Conservation (phyloP, 2,797 vertebrate species). For the Rhynchotus rufescens region DNA sequence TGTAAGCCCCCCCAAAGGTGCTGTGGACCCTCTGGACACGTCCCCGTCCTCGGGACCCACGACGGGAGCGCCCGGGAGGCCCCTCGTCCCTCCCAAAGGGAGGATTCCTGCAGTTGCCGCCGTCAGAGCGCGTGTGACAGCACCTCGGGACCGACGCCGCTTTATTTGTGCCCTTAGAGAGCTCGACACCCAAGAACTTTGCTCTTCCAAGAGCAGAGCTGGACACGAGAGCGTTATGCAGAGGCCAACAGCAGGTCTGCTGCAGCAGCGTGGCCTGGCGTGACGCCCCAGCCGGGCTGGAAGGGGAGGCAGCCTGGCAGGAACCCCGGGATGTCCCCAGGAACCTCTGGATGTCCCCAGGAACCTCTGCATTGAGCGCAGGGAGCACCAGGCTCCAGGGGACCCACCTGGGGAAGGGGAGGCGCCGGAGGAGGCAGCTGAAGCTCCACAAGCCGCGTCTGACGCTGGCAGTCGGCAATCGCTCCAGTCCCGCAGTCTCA, state of each 20-base stretch:
- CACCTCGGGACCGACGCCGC: neutral
- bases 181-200: neutral
- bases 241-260: neutral
- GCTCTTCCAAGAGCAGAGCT: neutral
- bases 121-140: neutral
- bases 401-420: neutral
- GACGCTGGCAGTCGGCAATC: neutral
- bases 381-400: neutral
- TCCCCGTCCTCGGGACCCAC: no score
- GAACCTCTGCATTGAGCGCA: neutral
- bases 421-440: neutral
- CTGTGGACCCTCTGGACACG: neutral
- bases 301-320: neutral
- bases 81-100: no score
- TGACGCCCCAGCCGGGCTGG: neutral
- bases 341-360: neutral
- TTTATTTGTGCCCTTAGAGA: conserved; percentile 66
- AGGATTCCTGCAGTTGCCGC: neutral
- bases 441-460: neutral
- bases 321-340: no score
- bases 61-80: no score
- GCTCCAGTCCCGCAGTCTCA: neutral
- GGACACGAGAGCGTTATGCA: conserved; percentile 16
- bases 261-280: neutral
- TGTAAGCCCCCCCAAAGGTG: no score